Base-by-base conservation (phyloP, 2,113 vertebrate species). In the Takifugu bimaculatus region DNA sequence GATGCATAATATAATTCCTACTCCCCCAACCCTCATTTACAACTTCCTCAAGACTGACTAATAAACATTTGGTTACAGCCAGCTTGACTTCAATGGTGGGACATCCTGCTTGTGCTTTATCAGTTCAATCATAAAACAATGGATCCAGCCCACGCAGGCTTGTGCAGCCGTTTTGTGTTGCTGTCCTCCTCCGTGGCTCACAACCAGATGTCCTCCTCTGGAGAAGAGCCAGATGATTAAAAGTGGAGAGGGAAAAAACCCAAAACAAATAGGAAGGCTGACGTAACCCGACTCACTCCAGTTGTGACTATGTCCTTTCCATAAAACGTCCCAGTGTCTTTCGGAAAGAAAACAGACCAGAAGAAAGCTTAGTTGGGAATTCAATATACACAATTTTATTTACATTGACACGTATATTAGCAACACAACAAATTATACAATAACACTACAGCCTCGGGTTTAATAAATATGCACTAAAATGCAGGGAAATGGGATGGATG, bases 81-180 rank as follows among this genome's bases (percentile, higher is more conserved):
- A 2, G 20, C 47, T 76, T 57, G n/a, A 49, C 80, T 67, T 88
- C 82, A 90, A 87, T 89, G 69, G 84, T 83, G 84, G 89, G 89
- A 91, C 90, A 88, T 91, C 91, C 91, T 88, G 81, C 78, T 70
- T 47, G 57, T 72, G 52, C 81, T 83, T 89, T 91, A 91, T 91
- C 90, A 79, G 85, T 86, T 75, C 70, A 77, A 87, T 82, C 63
- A 73, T 32, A 50, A 74, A 88, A 92, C 90, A 92, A 91, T 91
- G 77, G 82, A 54, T 57, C 65, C 71, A 60, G 62, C 78, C 81
- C 79, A 77, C 72, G 61, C 75, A 73, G 47, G 51, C 28, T 50
- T 64, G 50, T 60, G 54, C 63, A 39, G 60, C 2, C 13, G 64
- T 26, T 54, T 32, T 32, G 26, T 77, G 29, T 63, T 54, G 57